Conservation (phyloP, 2,888 invertebrate genomes). For the Eulithis prunata region DNA sequence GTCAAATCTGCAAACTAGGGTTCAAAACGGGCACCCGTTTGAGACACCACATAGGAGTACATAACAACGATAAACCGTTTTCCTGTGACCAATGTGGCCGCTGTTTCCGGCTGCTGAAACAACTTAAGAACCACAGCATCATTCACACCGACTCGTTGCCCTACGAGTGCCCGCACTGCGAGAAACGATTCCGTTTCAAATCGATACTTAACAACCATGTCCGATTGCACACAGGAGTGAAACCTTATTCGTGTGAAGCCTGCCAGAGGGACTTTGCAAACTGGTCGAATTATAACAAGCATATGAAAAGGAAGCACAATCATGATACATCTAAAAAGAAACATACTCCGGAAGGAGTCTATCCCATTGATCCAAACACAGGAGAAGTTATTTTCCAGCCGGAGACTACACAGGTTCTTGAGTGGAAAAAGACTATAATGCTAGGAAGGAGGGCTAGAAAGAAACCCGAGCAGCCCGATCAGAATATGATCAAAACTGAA, state of each 20-base stretch:
- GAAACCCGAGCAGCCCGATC: neutral
- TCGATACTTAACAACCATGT: conserved; percentile 59
- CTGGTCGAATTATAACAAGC: conserved; percentile 91
- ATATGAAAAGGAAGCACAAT: conserved; percentile 89
- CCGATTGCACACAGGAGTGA: conserved; percentile 85
- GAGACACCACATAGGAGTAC: conserved; percentile 59
- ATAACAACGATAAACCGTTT: conserved; percentile 58
- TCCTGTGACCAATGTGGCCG: conserved; percentile 62
- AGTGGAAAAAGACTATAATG: conserved; percentile 3
- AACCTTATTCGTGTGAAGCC: conserved; percentile 88
- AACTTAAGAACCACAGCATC: conserved; percentile 86
- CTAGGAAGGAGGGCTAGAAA: neutral
- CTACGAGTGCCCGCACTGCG: conserved; percentile 87
- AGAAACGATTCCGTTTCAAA: conserved; percentile 82
- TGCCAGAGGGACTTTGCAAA: conserved; percentile 88
- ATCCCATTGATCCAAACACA: neutral
- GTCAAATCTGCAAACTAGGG: conserved; percentile 65
- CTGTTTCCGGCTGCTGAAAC: conserved; percentile 55
- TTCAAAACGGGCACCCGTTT: conserved; percentile 56
- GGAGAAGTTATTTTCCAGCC: neutral
- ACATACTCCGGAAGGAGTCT: conserved; percentile 4
- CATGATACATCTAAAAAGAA: conserved; percentile 65
- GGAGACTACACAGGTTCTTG: neutral
- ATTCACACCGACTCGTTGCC: conserved; percentile 90
- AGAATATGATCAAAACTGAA: neutral